Conservation (phyloP, 2,888 invertebrate species). For the Pseudanteris insignis region DNA sequence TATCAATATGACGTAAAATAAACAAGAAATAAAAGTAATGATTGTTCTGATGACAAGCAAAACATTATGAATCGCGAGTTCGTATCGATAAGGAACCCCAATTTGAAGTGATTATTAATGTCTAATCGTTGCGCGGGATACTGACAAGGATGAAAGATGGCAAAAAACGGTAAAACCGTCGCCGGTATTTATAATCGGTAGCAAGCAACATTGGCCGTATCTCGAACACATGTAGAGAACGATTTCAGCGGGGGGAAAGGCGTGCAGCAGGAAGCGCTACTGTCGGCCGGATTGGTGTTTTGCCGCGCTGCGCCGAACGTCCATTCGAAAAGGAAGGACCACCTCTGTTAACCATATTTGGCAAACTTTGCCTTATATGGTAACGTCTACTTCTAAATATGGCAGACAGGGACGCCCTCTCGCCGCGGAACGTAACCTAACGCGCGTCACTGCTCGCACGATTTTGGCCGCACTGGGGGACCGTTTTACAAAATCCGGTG, state of each 20-base stretch:
- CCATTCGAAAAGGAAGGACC: slow-evolving; percentile 71
- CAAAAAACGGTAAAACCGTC: slow-evolving; percentile 29
- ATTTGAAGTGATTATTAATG: too few species aligned
- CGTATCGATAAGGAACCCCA: too few species aligned
- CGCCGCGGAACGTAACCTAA: slow-evolving; percentile 65
- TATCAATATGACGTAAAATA: slow-evolving; percentile 1
- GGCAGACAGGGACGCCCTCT: slow-evolving; percentile 78
- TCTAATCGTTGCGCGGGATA: slow-evolving; percentile 11
- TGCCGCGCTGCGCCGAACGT: slow-evolving; percentile 56
- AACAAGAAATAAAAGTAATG: too few species aligned
- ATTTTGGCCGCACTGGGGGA: slow-evolving; percentile 31
- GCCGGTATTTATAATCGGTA: slow-evolving; percentile 48
- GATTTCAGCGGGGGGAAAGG: slow-evolving; percentile 53
- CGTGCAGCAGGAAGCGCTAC: slow-evolving; percentile 62
- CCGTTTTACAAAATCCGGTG: slow-evolving; percentile 17
- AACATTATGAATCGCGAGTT: too few species aligned
- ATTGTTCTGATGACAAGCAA: too few species aligned
- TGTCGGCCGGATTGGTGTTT: slow-evolving; percentile 65
- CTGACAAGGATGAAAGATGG: slow-evolving; percentile 14
- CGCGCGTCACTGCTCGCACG: slow-evolving; percentile 40
- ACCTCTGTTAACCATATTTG: slow-evolving; percentile 83
- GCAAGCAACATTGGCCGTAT: slow-evolving; percentile 43
- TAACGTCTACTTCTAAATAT: slow-evolving; percentile 83
- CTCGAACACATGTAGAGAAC: slow-evolving; percentile 43
- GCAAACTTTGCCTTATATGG: slow-evolving; percentile 84